Conservation (phyloP, 2,797 vertebrate species). For the Lutjanus campechanus region DNA sequence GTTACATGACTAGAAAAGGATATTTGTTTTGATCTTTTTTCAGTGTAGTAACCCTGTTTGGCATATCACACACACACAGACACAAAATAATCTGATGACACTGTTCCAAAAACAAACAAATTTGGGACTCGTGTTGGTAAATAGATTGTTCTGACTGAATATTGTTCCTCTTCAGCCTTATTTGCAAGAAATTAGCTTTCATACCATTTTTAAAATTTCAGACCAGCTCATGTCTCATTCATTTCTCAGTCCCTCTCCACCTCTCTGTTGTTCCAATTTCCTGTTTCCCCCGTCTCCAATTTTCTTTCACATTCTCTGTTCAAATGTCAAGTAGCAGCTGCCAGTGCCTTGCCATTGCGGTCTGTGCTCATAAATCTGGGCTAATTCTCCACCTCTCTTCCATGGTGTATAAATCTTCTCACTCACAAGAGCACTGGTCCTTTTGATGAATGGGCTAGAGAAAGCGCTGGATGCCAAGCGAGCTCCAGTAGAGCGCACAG, state of each 20-base stretch:
- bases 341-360: conserved; percentile 75
- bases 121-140: background rate
- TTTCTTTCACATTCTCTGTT: conserved; percentile 78
- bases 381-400: conserved; percentile 86
- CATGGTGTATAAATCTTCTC: conserved; percentile 84
- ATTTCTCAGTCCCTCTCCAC: conserved; percentile 55
- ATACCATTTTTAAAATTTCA: conserved; percentile 10
- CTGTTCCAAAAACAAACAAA: background rate
- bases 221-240: conserved; percentile 56
- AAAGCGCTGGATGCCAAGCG: conserved; percentile 70
- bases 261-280: conserved; percentile 79
- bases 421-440: conserved; percentile 78
- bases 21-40: too few relatives aligned
- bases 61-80: background rate
- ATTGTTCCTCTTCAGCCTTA: conserved; percentile 10
- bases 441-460: conserved; percentile 83
- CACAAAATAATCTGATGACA: background rate
- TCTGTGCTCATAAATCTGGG: conserved; percentile 84
- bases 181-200: conserved; percentile 38
- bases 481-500: conserved; percentile 50
- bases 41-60: background rate
- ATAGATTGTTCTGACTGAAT: background rate
- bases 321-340: conserved; percentile 87
- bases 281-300: conserved; percentile 74
- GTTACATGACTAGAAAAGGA: too few relatives aligned